Percentiles rank a stretch among this genome's conserved stretches.
These are phyloP conservation scores for Erebia epiphron DNA, from an alignment of 2,888 invertebrate genomes.

Conservation along the genomic window DNA sequence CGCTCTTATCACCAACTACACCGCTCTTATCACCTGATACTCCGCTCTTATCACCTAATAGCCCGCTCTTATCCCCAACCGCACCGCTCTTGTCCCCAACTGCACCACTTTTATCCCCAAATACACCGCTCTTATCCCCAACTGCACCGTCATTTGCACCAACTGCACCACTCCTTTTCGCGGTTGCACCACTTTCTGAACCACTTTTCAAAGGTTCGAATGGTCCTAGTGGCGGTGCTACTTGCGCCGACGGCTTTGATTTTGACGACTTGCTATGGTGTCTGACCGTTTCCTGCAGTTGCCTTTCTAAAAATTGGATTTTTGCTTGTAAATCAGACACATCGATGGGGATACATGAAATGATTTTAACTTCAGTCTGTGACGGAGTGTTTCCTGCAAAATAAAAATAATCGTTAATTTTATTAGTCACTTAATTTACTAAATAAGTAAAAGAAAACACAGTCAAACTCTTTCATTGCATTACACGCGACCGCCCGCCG, in stretches of 20 bases:
- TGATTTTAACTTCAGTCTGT: slow-evolving; percentile 75
- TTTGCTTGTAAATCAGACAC: slow-evolving; percentile 73
- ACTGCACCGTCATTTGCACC: neutral
- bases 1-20: neutral
- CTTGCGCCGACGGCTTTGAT: neutral
- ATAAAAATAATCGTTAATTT: neutral
- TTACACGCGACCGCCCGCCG: too few species aligned
- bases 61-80: neutral
- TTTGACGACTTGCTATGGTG: neutral
- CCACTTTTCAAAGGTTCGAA: neutral
- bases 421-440: neutral
- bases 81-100: neutral
- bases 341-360: slow-evolving; percentile 77
- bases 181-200: neutral
- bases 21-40: neutral
- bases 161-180: neutral
- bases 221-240: neutral
- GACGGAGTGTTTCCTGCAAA: slow-evolving; percentile 69
- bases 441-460: too few species aligned
- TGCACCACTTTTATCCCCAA: neutral
- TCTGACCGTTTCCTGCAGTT: slow-evolving; percentile 50
- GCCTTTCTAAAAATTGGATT: slow-evolving; percentile 60
- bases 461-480: too few species aligned
- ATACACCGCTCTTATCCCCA: neutral
- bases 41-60: neutral